phyloP scores from a whole-genome alignment of 1,140 invertebrate genomes.

The Octopus bimaculoides region DNA sequence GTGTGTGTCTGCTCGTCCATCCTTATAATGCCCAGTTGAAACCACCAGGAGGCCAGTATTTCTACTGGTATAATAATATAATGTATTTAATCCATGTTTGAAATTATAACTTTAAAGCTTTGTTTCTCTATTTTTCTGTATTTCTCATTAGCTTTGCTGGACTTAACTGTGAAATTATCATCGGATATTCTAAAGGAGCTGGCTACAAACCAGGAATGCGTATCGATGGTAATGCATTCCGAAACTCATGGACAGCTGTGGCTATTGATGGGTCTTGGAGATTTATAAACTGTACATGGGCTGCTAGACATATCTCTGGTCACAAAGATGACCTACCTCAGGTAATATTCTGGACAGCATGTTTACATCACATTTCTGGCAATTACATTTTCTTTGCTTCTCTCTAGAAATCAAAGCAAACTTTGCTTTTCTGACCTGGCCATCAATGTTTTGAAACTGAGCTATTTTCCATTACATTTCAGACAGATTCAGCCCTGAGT shows the following conservation, averaged over 20 bases:
- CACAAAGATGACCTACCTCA: constrained; percentile 46
- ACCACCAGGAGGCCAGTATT: neutral
- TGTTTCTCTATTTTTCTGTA: neutral
- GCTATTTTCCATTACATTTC: too few relatives aligned
- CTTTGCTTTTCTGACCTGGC: too few relatives aligned
- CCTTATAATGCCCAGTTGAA: neutral
- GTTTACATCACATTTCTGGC: too few relatives aligned
- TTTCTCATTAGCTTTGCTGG: constrained; percentile 81
- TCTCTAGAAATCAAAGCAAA: too few relatives aligned
- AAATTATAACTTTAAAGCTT: neutral
- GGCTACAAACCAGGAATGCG: constrained; percentile 96
- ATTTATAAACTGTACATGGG: constrained; percentile 59
- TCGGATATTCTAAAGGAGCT: constrained; percentile 97
- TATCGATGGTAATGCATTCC: constrained; percentile 90
- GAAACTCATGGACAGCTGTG: constrained; percentile 54
- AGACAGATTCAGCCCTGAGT: too few relatives aligned
- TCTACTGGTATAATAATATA: too few relatives aligned
- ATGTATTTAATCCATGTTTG: too few relatives aligned
- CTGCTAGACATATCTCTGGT: constrained; percentile 56
- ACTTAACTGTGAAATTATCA: constrained; percentile 97
- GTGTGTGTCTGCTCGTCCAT: too few relatives aligned
- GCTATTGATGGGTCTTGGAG: constrained; percentile 51
- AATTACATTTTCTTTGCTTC: too few relatives aligned
- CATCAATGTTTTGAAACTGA: too few relatives aligned
- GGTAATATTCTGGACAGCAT: neutral